These are phyloP conservation scores for Amphilophus citrinellus DNA, from an alignment of 2,113 vertebrate genomes.

Conservation along the genomic window DNA sequence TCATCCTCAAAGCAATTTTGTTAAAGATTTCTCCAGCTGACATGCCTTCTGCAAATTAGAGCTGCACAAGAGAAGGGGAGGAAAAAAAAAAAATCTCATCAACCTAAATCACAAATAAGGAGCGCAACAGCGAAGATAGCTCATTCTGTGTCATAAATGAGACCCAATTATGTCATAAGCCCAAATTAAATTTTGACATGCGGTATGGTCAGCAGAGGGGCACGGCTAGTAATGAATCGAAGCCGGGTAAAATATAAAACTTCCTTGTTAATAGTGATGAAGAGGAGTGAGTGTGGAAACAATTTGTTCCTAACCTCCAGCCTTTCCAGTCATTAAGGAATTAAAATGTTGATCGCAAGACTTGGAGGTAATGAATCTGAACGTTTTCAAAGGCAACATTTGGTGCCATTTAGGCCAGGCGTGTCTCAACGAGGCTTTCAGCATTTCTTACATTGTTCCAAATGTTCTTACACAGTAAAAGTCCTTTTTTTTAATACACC, in stretches of 20 bases:
- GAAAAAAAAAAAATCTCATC: conserved; percentile 27
- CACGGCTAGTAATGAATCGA: background rate
- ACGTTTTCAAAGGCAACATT: conserved; percentile 9
- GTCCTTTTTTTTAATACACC: background rate
- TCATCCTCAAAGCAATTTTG: background rate
- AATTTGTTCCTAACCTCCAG: conserved; percentile 25
- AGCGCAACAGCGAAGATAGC: background rate
- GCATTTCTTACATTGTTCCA: background rate
- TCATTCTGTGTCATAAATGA: conserved; percentile 29
- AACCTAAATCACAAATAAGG: conserved; percentile 33
- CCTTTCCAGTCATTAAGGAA: conserved; percentile 17
- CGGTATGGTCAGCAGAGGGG: conserved; percentile 1
- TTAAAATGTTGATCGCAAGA: conserved; percentile 10
- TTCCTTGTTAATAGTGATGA: background rate
- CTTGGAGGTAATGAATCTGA: background rate
- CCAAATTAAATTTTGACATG: conserved; percentile 37
- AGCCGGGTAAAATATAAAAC: conserved; percentile 5
- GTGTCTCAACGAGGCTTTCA: background rate
- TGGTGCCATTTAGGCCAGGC: background rate
- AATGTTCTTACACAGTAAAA: background rate
- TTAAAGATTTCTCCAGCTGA: background rate
- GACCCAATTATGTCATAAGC: conserved; percentile 49
- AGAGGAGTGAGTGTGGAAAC: conserved; percentile 10
- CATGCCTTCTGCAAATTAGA: conserved; percentile 26
- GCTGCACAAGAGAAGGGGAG: background rate